Evolutionary conservation across 2,113 vertebrate genomes (phyloP).

Genomic region (Siniperca knerii): DNA sequence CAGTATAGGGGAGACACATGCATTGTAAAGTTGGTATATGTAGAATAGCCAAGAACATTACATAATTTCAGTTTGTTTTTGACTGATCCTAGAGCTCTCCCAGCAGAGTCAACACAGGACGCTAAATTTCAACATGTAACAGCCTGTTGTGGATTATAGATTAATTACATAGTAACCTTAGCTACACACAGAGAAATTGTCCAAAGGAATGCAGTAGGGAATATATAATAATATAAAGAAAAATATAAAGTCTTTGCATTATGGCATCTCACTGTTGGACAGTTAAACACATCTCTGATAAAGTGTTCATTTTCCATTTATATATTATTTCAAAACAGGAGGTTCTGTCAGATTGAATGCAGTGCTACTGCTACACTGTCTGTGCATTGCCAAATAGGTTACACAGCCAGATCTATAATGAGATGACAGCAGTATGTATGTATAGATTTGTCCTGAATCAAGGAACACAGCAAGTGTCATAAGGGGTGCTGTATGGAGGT

Average conservation of each 20-base stretch:
- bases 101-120: background rate
- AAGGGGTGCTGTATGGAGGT: too few species aligned
- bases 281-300: background rate
- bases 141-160: background rate
- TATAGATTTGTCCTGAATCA: constrained; percentile 46
- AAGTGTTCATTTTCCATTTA: background rate
- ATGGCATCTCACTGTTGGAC: background rate
- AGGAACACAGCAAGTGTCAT: constrained; percentile 21
- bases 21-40: background rate
- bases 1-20: background rate
- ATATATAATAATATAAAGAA: background rate
- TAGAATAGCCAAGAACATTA: background rate
- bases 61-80: background rate
- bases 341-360: background rate
- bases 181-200: background rate
- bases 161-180: background rate
- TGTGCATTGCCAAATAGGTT: constrained; percentile 20
- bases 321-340: constrained; percentile 1
- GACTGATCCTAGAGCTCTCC: background rate
- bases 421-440: constrained; percentile 22
- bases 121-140: background rate
- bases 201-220: background rate
- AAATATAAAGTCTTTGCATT: background rate
- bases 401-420: constrained; percentile 40
- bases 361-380: background rate